Conservation (phyloP, 1,140 invertebrate species). For the Dermatophagoides farinae region DNA sequence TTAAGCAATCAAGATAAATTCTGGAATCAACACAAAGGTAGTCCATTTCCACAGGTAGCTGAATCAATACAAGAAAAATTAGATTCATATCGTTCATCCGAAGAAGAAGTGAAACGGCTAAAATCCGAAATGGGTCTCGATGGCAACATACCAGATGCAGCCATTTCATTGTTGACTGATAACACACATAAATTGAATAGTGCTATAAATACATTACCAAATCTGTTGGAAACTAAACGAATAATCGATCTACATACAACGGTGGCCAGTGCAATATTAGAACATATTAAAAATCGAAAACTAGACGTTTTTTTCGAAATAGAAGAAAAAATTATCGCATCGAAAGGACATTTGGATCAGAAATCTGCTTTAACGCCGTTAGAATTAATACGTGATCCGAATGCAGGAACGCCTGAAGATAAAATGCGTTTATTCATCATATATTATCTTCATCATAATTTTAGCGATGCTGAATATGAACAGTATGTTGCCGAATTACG, state of each 20-base stretch:
- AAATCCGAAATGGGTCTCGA: slow-evolving; percentile 63
- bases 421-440: slow-evolving; percentile 89
- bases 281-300: slow-evolving; percentile 66
- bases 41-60: slow-evolving; percentile 88
- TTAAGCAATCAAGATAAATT: slow-evolving; percentile 68
- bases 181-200: slow-evolving; percentile 81
- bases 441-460: slow-evolving; percentile 49
- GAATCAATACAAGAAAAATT: slow-evolving; percentile 95
- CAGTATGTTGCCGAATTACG: slow-evolving; percentile 55
- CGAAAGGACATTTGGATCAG: slow-evolving; percentile 31
- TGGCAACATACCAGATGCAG: slow-evolving; percentile 25
- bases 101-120: slow-evolving; percentile 86
- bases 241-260: slow-evolving; percentile 97
- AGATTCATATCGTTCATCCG: slow-evolving; percentile 72
- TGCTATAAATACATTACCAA: slow-evolving; percentile 74
- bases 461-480: slow-evolving; percentile 60
- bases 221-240: slow-evolving; percentile 86
- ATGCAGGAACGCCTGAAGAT: slow-evolving; percentile 67
- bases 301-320: slow-evolving; percentile 90
- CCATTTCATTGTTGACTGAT: slow-evolving; percentile 55
- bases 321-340: slow-evolving; percentile 80
- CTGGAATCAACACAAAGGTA: slow-evolving; percentile 80
- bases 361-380: slow-evolving; percentile 32
- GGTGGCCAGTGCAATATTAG: slow-evolving; percentile 77
- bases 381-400: slow-evolving; percentile 61